Evolutionary conservation across 2,888 invertebrate species (phyloP), one percentile per base, ranked within the genome.

Genomic region (Tanypteryx hageni): DNA sequence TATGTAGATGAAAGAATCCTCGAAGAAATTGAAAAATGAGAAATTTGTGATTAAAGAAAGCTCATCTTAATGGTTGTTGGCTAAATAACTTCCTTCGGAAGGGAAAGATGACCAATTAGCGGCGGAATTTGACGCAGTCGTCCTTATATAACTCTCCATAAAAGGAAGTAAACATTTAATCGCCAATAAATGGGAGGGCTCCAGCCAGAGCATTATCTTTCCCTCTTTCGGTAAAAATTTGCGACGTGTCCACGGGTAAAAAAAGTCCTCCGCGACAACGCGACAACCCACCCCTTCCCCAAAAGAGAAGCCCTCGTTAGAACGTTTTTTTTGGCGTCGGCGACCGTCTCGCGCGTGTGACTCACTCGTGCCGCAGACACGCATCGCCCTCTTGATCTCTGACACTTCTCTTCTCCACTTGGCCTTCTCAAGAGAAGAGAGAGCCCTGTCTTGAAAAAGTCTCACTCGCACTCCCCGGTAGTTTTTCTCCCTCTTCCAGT

Each of bases 261-360:
- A 44, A 16, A 18, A n/a, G 7, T 64, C 16, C 61, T 61, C 61
- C 16, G 61, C 16, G 64, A 64, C 7, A 64, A 64, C 14, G 8
- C n/a, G n/a, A n/a, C n/a, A n/a, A n/a, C 44, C 44, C 44, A 64
- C 0, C 10, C 5, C 0, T 16, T 64, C 64, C 64, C 64, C 44
- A 64, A 64, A 64, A 44, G 5, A 5, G 16, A 64, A 64, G 64
- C 14, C n/a, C 64, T 44, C 64, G n/a, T 64, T 64, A n/a, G n/a
- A n/a, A 9, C 64, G 16, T 18, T 7, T 64, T 64, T 64, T 64
- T 18, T 64, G 10, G 64, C 16, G 64, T 64, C 64, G 64, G 18
- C 64, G n/a, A n/a, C 64, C 64, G n/a, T 64, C 64, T 64, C n/a
- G 64, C 64, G 64, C n/a, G 64, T n/a, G 64, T 64, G 64, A 64